These are phyloP conservation scores for Choreutis nemorana DNA, from an alignment of 2,888 invertebrate species.

Conservation along the genomic window DNA sequence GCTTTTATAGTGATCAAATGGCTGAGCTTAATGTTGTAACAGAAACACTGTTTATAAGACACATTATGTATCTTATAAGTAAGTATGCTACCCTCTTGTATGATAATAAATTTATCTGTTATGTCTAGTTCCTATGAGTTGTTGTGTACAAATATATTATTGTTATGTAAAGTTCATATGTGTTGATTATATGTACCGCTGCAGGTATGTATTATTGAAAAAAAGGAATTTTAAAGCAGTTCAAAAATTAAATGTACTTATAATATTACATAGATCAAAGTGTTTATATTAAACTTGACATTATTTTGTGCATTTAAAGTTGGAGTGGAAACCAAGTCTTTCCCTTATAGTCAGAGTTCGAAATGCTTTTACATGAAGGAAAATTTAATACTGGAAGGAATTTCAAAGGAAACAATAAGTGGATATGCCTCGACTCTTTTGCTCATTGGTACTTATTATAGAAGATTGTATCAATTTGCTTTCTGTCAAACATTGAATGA, in stretches of 20 bases:
- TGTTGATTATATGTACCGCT: too few species aligned
- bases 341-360: slow-evolving; percentile 42
- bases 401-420: slow-evolving; percentile 47
- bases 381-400: slow-evolving; percentile 46
- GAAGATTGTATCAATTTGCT: slow-evolving; percentile 42
- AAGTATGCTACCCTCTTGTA: slow-evolving; percentile 19
- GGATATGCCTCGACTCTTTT: slow-evolving; percentile 40
- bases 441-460: slow-evolving; percentile 48
- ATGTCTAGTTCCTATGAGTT: too few species aligned
- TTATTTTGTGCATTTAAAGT: slow-evolving; percentile 56
- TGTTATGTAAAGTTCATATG: too few species aligned
- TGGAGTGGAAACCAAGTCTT: slow-evolving; percentile 67
- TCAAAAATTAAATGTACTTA: too few species aligned
- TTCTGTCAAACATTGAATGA: slow-evolving; percentile 40
- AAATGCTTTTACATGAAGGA: slow-evolving; percentile 49
- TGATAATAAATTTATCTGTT: neutral
- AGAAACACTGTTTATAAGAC: slow-evolving; percentile 51
- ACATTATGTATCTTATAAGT: slow-evolving; percentile 58
- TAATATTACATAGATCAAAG: too few species aligned
- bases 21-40: slow-evolving; percentile 31
- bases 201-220: too few species aligned
- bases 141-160: too few species aligned
- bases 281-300: slow-evolving; percentile 1
- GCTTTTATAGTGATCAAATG: slow-evolving; percentile 25
- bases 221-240: too few species aligned